Base-by-base conservation (phyloP, 2,888 invertebrate genomes). In the Tribolium freemani region DNA sequence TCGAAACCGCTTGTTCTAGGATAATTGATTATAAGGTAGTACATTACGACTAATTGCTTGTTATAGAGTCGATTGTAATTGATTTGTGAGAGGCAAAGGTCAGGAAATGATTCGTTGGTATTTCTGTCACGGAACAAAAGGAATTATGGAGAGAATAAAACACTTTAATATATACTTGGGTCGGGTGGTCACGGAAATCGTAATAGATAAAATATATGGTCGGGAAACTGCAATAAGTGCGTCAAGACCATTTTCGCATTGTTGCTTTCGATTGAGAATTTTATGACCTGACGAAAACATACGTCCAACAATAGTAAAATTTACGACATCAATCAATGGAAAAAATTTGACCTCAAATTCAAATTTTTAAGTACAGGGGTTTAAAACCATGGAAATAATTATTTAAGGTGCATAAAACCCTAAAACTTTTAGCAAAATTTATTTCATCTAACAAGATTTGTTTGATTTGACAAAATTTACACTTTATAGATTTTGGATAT, bases 181-280 rank as follows among this genome's bases (percentile, higher is more conserved):
- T 48, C 48, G n/a, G 26, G 48, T 13, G 60, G 60, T 60, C 48
- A 48, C 13, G 60, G 60, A 60, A 60, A 60, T 60, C 48, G 60
- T 60, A 60, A 60, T 48, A 48, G 60, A 60, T 60, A 48, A 60
- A 60, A 60, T 60, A 48, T 20, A 45, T 48, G 45, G 46, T 48
- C 5, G 21, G 26, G 48, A 44, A 48, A 60, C 60, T 30, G 60
- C 60, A 60, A 48, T 60, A 60, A 60, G 48, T 60, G 60, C 60
- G 60, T 60, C 48, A 60, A 60, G 45, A 48, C 30, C 48, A 46
- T 58, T 58, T n/a, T 58, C 45, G 58, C 45, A 21, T 46, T 48
- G 46, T 60, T 60, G 46, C 46, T 60, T 21, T 60, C 60, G 26
- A 13, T 6, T 0, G 57, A 44, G 44, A n/a, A 20, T 57, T 57